A percentile compares a stretch with the other conserved stretches of the same genome.
Conservation (phyloP, 2,888 invertebrate genomes). For the Phortica okadai region DNA sequence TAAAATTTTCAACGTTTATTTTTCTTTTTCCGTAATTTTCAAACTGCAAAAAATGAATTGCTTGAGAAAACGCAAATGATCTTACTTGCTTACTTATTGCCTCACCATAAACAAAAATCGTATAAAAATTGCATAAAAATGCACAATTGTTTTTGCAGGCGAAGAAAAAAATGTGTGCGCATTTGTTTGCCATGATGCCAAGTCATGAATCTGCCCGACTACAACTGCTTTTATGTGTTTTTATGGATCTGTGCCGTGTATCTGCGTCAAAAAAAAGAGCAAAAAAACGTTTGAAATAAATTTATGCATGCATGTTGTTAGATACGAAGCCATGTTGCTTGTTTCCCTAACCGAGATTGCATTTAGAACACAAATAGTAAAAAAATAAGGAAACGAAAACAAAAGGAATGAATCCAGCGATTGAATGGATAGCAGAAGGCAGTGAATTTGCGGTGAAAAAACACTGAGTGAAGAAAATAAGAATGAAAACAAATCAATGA, state of each 20-base stretch:
- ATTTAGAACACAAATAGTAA: neutral
- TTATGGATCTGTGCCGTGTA: neutral
- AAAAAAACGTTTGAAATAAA: conserved; percentile 45
- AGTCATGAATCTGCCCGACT: neutral
- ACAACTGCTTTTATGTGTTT: neutral
- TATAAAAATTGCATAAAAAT: neutral
- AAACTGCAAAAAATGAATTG: neutral
- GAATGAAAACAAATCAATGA: conserved; percentile 4
- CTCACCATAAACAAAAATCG: conserved; percentile 35
- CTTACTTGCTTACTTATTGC: conserved; percentile 18
- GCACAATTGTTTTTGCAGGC: neutral
- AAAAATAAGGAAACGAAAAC: neutral
- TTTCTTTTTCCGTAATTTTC: neutral
- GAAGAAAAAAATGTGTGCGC: neutral
- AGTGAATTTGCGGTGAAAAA: conserved; percentile 35
- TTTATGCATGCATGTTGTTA: conserved; percentile 62
- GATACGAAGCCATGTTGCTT: conserved; percentile 2
- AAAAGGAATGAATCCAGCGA: neutral
- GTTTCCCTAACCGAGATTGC: conserved; percentile 19
- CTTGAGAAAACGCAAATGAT: neutral
- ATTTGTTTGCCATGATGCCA: neutral
- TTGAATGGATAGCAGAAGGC: neutral
- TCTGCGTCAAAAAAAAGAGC: neutral
- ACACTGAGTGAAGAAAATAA: neutral
- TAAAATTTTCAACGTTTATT: neutral